Conservation (phyloP, 2,113 vertebrate species). For the Pseudorasbora parva region DNA sequence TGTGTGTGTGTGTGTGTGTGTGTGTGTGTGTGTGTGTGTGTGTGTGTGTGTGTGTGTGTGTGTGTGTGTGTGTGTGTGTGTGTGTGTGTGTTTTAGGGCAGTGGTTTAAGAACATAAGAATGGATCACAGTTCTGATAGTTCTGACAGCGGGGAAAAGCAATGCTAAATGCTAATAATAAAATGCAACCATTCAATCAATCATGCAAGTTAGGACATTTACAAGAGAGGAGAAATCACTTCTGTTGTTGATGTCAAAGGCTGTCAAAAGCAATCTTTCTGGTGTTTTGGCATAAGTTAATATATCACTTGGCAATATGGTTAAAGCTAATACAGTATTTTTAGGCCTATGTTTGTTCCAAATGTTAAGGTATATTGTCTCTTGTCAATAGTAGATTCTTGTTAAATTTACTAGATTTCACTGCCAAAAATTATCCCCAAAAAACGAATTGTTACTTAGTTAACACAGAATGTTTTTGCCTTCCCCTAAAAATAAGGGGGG, state of each 20-base stretch:
- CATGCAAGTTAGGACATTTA: neutral
- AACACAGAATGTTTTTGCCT: neutral
- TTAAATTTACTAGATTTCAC: neutral
- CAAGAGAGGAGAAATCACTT: neutral
- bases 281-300: neutral
- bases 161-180: conserved; percentile 1
- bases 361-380: neutral
- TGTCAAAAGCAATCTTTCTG: neutral
- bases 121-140: neutral
- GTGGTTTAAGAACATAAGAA: conserved; percentile 12
- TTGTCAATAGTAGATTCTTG: neutral
- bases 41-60: conserved; percentile 19
- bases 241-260: conserved; percentile 1
- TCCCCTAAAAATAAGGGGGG: neutral
- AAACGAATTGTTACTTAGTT: neutral
- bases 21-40: conserved; percentile 11
- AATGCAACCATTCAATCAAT: neutral
- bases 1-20: conserved; percentile 6
- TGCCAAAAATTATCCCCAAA: too few relatives aligned
- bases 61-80: conserved; percentile 11
- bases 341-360: neutral
- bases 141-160: conserved; percentile 1
- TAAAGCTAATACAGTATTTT: neutral
- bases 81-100: conserved; percentile 11
- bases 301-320: neutral